Evolutionary conservation across 2,888 invertebrate species (phyloP).

Genomic region (Parnassius apollo): DNA sequence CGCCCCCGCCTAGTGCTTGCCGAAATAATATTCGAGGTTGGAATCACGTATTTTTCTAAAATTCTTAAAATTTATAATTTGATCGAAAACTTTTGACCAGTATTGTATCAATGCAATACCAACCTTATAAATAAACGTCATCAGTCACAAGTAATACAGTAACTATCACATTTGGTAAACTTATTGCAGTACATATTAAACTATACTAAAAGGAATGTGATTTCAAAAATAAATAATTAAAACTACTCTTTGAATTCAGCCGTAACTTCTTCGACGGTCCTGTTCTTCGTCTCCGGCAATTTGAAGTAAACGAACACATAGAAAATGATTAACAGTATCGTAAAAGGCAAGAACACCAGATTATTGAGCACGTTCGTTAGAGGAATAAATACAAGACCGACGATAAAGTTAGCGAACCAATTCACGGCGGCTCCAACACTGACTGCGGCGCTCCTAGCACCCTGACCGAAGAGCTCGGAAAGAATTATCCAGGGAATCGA

Average conservation of each 20-base stretch:
- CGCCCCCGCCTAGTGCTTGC: too few relatives aligned
- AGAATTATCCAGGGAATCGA: conserved; percentile 80
- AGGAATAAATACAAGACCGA: conserved; percentile 70
- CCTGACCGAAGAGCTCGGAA: conserved; percentile 75
- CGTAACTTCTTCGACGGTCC: conserved; percentile 74
- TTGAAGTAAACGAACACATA: conserved; percentile 71
- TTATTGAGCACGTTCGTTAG: conserved; percentile 60
- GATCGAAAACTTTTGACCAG: too few relatives aligned
- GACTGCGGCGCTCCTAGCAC: conserved; percentile 72
- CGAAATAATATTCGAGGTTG: too few relatives aligned
- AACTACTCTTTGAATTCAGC: conserved; percentile 70
- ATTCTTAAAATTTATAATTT: too few relatives aligned
- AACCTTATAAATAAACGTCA: conserved; percentile 17
- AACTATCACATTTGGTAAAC: conserved; percentile 55
- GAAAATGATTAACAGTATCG: conserved; percentile 67
- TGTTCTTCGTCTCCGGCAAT: conserved; percentile 77
- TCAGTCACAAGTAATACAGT: conserved; percentile 37
- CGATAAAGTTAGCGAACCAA: conserved; percentile 78
- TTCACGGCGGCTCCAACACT: conserved; percentile 75
- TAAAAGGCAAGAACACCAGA: conserved; percentile 73
- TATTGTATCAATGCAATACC: background rate
- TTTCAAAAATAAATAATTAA: conserved; percentile 27
- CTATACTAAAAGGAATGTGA: conserved; percentile 52
- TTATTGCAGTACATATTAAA: conserved; percentile 45
- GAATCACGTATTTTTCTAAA: too few relatives aligned